phyloP scores from a whole-genome alignment of 2,113 vertebrate species.

The Aix galericulata region DNA sequence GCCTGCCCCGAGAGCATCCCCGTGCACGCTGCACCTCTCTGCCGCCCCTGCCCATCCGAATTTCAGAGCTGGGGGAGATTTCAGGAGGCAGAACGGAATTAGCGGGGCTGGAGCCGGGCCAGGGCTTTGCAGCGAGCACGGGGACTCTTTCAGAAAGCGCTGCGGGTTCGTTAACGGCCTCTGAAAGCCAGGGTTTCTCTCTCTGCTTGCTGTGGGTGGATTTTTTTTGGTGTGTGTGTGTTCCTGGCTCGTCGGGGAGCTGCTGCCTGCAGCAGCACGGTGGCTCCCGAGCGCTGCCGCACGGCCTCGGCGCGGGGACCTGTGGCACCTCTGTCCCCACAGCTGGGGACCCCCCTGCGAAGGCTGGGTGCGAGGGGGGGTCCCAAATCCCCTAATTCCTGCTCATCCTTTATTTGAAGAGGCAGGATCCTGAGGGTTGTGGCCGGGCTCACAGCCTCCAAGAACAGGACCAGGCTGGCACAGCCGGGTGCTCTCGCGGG shows the following conservation, averaged over 20 bases:
- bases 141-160: neutral
- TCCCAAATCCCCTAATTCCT: neutral
- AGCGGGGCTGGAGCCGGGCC: neutral
- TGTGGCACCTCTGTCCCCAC: no score
- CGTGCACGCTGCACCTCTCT: neutral
- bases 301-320: neutral
- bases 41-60: accelerated
- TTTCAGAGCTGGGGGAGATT: neutral
- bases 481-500: neutral
- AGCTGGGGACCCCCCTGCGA: neutral
- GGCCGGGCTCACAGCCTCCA: neutral
- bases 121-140: neutral
- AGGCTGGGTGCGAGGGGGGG: no score
- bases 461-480: neutral
- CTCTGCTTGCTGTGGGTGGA: neutral
- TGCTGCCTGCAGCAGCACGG: neutral
- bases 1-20: accelerated
- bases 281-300: neutral
- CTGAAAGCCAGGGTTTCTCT: neutral
- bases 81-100: neutral
- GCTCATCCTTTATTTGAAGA: neutral
- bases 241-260: neutral
- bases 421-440: neutral
- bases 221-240: no score
- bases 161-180: neutral